Percentiles rank a stretch among this genome's conserved stretches.
Evolutionary conservation across 2,888 invertebrate species (phyloP).

Genomic region (Cacoxenus indagator): DNA sequence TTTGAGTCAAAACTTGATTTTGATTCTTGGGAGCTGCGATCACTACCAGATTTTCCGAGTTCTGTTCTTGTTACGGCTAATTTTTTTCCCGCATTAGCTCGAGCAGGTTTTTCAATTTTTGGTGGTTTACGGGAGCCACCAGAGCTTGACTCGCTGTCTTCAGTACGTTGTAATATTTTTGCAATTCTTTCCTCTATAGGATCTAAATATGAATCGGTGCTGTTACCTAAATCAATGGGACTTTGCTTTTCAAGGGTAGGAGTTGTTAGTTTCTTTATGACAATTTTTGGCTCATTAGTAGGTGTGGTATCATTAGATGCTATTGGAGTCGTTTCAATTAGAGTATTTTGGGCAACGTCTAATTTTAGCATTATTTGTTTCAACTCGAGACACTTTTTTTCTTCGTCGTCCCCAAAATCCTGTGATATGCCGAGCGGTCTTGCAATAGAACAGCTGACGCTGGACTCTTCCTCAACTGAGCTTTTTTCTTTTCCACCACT

Average conservation of each 20-base stretch:
- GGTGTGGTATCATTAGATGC: constrained; percentile 71
- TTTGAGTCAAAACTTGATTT: constrained; percentile 77
- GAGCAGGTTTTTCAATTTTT: constrained; percentile 71
- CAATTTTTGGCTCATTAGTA: constrained; percentile 58
- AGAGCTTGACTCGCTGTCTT: constrained; percentile 77
- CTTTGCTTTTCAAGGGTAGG: constrained; percentile 77
- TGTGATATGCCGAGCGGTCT: constrained; percentile 84
- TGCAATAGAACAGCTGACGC: constrained; percentile 84
- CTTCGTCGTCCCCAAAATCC: constrained; percentile 78
- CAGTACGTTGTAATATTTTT: constrained; percentile 70
- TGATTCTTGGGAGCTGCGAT: constrained; percentile 72
- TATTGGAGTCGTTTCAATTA: constrained; percentile 71
- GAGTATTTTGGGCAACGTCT: constrained; percentile 70
- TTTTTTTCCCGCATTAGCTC: constrained; percentile 67
- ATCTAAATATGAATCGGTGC: constrained; percentile 71
- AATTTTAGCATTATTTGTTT: constrained; percentile 76
- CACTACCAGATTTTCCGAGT: constrained; percentile 65
- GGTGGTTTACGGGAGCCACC: constrained; percentile 74
- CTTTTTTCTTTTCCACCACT: constrained; percentile 75
- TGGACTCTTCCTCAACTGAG: constrained; percentile 80
- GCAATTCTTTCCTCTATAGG: constrained; percentile 71
- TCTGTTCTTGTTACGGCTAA: constrained; percentile 70
- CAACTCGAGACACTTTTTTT: constrained; percentile 72
- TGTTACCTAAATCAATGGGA: constrained; percentile 76
- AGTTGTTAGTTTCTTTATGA: constrained; percentile 70